Evolutionary conservation across 2,113 vertebrate species (phyloP), one percentile per base, ranked within the genome.

Genomic region (Electrona antarctica): DNA sequence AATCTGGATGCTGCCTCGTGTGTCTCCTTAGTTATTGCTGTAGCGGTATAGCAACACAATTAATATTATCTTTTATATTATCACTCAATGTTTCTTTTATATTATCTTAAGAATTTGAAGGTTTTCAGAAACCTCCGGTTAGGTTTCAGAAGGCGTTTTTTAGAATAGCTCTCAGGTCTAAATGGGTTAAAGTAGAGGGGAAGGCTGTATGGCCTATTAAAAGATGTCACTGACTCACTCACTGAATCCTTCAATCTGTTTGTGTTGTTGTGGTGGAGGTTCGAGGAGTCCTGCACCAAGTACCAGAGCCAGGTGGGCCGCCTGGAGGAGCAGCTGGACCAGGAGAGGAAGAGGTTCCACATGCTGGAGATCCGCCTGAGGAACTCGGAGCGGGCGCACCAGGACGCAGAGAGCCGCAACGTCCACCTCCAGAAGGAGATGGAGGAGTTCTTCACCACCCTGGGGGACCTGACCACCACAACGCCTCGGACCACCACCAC

Each of bases 371-470:
- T 98, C 80, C 96, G 94, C 86, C 85, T 98, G 83, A 93, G 95
- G 73, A 99, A 99, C 91, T 95, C 96, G 0, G 96, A 98, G 81
- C 92, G 97, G 0, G 97, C 95, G 0, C 94, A 95, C 6, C 93
- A 96, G 76, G 96, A 97, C 0, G 97, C 96, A 0, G 96, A 97
- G 83, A 95, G 89, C 48, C 92, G 97, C 70, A 99, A 99, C 82
- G 69, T 81, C 48, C 92, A 96, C 45, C 93, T 99, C 61, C 97
- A 98, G 91, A 92, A 89, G 59, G 97, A 99, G 80, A 98, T 98
- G 97, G 97, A 97, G 80, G 95, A 96, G 70, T 98, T 99, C 80
- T 98, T 98, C 80, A 93, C 94, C 48, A 97, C 97, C 0, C 87
- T 99, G 47, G 96, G 96, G 55, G 94, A 93, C 82, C 92, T 98